phyloP scores from a whole-genome alignment of 1,140 invertebrate species.

The Drosophila sp. region DNA sequence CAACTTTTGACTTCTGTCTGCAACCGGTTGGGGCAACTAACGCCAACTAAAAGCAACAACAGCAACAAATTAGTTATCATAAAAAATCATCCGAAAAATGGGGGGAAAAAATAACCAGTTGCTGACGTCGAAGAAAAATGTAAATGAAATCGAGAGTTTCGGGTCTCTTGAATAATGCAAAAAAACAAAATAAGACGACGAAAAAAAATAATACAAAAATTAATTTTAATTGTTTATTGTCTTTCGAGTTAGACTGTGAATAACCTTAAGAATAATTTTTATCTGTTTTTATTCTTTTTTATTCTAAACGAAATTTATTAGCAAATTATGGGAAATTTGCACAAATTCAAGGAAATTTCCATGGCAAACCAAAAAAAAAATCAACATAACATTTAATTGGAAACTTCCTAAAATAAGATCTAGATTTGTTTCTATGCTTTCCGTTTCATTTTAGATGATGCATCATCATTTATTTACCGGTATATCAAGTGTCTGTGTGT shows the following conservation, averaged over 20 bases:
- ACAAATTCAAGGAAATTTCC: slow-evolving; percentile 59
- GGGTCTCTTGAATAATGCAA: slow-evolving; percentile 33
- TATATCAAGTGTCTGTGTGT: slow-evolving; percentile 25
- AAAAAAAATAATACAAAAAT: slow-evolving; percentile 37
- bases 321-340: slow-evolving; percentile 69
- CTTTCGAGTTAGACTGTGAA: slow-evolving; percentile 16
- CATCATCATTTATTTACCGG: slow-evolving; percentile 36
- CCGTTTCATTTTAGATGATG: slow-evolving; percentile 28
- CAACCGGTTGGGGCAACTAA: slow-evolving; percentile 61
- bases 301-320: slow-evolving; percentile 44
- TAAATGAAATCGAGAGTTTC: slow-evolving; percentile 73
- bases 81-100: slow-evolving; percentile 31
- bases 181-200: slow-evolving; percentile 16
- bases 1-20: slow-evolving; percentile 51
- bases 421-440: slow-evolving; percentile 42
- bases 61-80: slow-evolving; percentile 58
- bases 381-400: slow-evolving; percentile 31
- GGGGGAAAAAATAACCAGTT: slow-evolving; percentile 52
- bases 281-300: slow-evolving; percentile 24
- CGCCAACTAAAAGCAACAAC: slow-evolving; percentile 3
- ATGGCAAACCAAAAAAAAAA: slow-evolving; percentile 36
- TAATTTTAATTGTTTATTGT: slow-evolving; percentile 62
- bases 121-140: slow-evolving; percentile 73
- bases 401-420: slow-evolving; percentile 46
- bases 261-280: slow-evolving; percentile 44